Evolutionary conservation across 2,888 invertebrate genomes (phyloP), one percentile per base, ranked within the genome.

Genomic region (Ceriagrion tenellum): DNA sequence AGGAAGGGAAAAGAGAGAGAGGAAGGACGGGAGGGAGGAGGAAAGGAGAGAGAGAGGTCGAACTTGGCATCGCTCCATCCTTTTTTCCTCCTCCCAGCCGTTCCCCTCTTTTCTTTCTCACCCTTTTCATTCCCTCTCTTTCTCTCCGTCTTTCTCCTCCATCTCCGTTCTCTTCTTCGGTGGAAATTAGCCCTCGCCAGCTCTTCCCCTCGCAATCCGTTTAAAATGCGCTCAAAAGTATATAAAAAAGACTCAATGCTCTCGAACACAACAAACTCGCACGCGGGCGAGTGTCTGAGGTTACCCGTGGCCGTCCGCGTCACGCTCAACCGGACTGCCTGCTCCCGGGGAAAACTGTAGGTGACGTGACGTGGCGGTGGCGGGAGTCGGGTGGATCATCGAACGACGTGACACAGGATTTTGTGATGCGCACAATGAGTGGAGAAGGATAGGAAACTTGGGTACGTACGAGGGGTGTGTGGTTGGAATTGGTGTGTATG

Each of bases 141-240:
- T 89, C 55, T 55, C 23, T 55, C 26, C 56, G 47, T 23, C 93
- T 69, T 63, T 47, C 23, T n/a, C 69, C 47, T 69, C 69, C 93
- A 35, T 93, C 93, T 23, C 13, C 81, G 81, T 81, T 81, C 81
- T 81, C 81, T 47, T 40, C 93, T 35, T 93, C 74, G n/a, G 93
- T 63, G 93, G 93, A 93, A 93, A 93, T 93, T 93, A 93, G 69
- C 93, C 47, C 93, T 93, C 93, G 69, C 93, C 74, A 93, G 74
- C 69, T 47, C 93, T 69, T 93, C 47, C 47, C 69, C 63, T 93
- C 93, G 93, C 47, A 55, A 93, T 93, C 93, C 93, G 74, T 93
- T 93, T 40, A 93, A 74, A 93, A 93, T 74, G 47, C 47, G 26
- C 93, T 69, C 81, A 35, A 81, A 55, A 93, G 93, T 47, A 93